These are phyloP conservation scores for Mesocricetus auratus DNA, from an alignment of 2,113 vertebrate species.

Conservation along the genomic window DNA sequence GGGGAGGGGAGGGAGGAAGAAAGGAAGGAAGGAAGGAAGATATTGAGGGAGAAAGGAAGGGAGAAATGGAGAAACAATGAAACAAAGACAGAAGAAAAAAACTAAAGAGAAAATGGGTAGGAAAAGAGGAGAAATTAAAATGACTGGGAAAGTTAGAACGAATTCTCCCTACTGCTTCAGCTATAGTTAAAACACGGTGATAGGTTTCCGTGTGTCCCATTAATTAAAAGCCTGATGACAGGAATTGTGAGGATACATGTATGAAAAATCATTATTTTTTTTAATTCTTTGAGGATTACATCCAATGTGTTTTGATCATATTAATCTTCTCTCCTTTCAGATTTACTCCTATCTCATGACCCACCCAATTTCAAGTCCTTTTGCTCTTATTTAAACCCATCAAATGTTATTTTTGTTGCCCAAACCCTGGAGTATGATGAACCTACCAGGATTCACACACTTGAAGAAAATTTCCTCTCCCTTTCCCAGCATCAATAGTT, in stretches of 20 bases:
- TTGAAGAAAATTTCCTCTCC: not conserved
- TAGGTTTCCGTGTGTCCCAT: not conserved
- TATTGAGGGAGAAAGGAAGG: accelerated
- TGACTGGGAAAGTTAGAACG: not conserved
- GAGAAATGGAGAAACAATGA: not conserved
- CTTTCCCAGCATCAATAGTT: not conserved
- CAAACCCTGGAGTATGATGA: not conserved
- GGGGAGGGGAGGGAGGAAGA: accelerated
- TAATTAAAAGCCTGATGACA: not conserved
- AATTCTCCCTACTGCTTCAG: not conserved
- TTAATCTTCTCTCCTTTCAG: not conserved
- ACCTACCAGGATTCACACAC: not conserved
- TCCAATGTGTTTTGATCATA: not conserved
- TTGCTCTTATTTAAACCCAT: not conserved
- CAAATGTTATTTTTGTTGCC: not conserved
- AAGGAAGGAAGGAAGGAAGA: accelerated
- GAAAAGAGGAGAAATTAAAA: not conserved
- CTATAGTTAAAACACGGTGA: not conserved
- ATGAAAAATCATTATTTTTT: not conserved
- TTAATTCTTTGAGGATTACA: not conserved
- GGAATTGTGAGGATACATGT: not conserved
- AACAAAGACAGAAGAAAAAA: not conserved
- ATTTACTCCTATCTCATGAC: not conserved
- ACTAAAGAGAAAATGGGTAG: not conserved
- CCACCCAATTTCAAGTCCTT: not conserved